Evolutionary conservation across 2,888 invertebrate genomes (phyloP).

Genomic region (Oxyteleia sp.): DNA sequence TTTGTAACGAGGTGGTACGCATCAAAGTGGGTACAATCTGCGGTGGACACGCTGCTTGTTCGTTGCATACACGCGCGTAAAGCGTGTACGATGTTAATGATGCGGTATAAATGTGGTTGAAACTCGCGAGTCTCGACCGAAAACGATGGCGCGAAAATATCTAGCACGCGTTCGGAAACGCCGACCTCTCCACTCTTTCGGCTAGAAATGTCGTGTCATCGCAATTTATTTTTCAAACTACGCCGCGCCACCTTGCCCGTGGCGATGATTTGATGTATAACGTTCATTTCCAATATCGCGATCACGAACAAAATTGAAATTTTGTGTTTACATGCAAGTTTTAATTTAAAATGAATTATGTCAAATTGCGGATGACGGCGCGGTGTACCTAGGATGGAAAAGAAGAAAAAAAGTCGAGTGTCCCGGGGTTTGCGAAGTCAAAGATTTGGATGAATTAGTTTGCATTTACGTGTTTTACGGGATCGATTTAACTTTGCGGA

Average conservation of each 20-base stretch:
- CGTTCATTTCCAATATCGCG: conserved; percentile 26
- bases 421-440: too few relatives aligned
- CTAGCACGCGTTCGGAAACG: conserved; percentile 31
- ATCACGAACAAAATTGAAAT: conserved; percentile 31
- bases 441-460: too few relatives aligned
- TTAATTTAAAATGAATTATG: conserved; percentile 10
- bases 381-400: too few relatives aligned
- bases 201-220: conserved; percentile 59
- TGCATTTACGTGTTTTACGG: too few relatives aligned
- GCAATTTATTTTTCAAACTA: conserved; percentile 60
- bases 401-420: too few relatives aligned
- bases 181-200: conserved; percentile 33
- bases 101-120: conserved; percentile 71
- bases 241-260: conserved; percentile 22
- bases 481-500: too few relatives aligned
- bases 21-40: conserved; percentile 72
- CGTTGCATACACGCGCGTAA: conserved; percentile 53
- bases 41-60: conserved; percentile 67
- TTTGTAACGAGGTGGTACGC: conserved; percentile 72
- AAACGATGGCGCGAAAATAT: conserved; percentile 63
- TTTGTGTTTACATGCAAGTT: conserved; percentile 18
- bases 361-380: too few relatives aligned
- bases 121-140: conserved; percentile 55
- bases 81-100: conserved; percentile 74
- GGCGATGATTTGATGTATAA: conserved; percentile 22